Conservation (phyloP, 2,797 vertebrate species). For the Protonibea diacanthus region DNA sequence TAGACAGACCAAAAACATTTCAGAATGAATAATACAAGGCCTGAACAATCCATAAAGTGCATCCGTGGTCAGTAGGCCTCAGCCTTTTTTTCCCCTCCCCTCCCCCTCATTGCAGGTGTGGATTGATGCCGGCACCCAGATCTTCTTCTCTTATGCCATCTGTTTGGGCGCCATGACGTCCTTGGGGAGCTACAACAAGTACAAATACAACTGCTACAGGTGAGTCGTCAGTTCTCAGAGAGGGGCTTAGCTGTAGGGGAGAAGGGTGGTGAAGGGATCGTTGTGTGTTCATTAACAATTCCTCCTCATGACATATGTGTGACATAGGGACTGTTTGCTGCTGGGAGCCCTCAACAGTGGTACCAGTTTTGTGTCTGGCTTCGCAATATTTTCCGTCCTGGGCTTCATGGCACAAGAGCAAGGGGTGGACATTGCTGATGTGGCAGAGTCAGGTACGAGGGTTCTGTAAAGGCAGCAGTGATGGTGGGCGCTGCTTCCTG, state of each 20-base stretch:
- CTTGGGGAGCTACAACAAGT: conserved; percentile 99
- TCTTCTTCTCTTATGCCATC: conserved; percentile 99
- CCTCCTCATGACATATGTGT: conserved; percentile 99
- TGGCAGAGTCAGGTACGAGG: conserved; percentile 99
- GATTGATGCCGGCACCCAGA: conserved; percentile 99
- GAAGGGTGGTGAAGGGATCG: conserved; percentile 82
- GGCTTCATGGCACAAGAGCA: conserved; percentile 99
- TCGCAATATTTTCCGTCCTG: conserved; percentile 99
- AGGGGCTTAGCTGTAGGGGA: conserved; percentile 60
- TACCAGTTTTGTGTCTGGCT: conserved; percentile 99
- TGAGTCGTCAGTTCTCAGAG: conserved; percentile 87
- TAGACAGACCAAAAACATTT: no score
- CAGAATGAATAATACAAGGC: no score
- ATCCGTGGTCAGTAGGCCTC: conserved; percentile 62
- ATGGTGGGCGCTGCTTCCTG: conserved; percentile 97
- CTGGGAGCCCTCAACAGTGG: conserved; percentile 99
- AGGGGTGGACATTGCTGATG: conserved; percentile 99
- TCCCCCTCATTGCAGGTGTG: conserved; percentile 88
- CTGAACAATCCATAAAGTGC: background rate
- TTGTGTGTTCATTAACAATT: conserved; percentile 98
- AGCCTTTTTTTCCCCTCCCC: conserved; percentile 65
- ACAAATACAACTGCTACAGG: conserved; percentile 99
- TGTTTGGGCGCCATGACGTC: conserved; percentile 99
- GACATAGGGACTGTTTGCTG: conserved; percentile 99
- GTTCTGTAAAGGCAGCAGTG: conserved; percentile 91